Base-by-base conservation (phyloP, 2,113 vertebrate species). In the Centropus unirufus region DNA sequence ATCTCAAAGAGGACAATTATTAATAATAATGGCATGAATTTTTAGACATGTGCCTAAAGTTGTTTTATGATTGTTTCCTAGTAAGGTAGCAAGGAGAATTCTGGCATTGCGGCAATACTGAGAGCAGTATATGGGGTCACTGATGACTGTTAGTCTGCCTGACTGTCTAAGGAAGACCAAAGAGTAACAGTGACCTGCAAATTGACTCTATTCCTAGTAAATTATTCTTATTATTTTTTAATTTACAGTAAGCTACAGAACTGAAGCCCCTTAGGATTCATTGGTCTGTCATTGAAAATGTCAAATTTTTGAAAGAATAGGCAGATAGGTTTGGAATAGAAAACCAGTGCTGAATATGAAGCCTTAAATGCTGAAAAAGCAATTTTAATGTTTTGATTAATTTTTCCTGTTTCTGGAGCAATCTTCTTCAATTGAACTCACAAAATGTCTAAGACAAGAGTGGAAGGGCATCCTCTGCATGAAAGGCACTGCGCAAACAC, bases 381-480 rank as follows among this genome's bases (percentile, higher is more conserved):
- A 22, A 29, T 13, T 74, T 55, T 0, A 58, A 49, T 67, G 70
- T 27, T 88, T 80, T 82, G 49, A 68, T 26, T 44, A 2, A 23
- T 32, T 80, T 77, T 32, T 70, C 18, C 9, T 87, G 30, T 49
- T 87, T 89, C 52, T 93, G 16, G 51, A 66, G 13, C 9, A 40
- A 21, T 68, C 88, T 79, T 73, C 21, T 73, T 80, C 36, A 44
- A 5, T 14, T 79, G 10, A 44, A 47, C 46, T 64, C 73, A 30
- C 11, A 73, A 91, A 70, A 76, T 5, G 7, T 49, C 18, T 62
- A 36, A 79, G 15, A n/a, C 5, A 73, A 61, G 20, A 4, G 17
- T 13, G 7, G 1, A 2, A 6, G 2, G 5, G 5, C 36, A 10
- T 68, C 23, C 8, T 74, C 54, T 62, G 3, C 32, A 10, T 14